These are phyloP conservation scores for Hydraecia micacea DNA, from an alignment of 2,888 invertebrate genomes.

Conservation along the genomic window DNA sequence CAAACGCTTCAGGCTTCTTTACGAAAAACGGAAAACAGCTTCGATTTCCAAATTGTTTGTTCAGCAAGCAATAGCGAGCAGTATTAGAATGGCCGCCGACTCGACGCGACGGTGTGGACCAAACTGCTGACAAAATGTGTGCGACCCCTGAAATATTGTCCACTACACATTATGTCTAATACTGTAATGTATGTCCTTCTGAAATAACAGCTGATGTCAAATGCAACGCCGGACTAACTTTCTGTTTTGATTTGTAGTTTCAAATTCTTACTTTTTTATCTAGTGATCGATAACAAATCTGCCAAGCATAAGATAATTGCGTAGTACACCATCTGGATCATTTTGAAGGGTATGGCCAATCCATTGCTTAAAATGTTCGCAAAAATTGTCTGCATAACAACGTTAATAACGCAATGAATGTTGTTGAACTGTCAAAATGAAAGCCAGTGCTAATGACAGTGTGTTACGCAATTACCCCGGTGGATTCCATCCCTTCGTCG, in stretches of 20 bases:
- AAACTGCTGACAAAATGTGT: slow-evolving; percentile 78
- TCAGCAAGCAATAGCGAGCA: slow-evolving; percentile 48
- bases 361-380: neutral
- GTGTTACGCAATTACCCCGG: neutral
- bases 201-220: slow-evolving; percentile 43
- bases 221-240: neutral
- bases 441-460: neutral
- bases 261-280: neutral
- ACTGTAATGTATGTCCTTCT: slow-evolving; percentile 36
- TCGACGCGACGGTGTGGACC: slow-evolving; percentile 69
- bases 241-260: neutral
- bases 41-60: slow-evolving; percentile 16
- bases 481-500: neutral
- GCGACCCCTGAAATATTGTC: slow-evolving; percentile 74
- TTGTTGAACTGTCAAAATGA: neutral
- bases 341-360: neutral
- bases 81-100: slow-evolving; percentile 63
- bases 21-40: neutral
- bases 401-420: neutral
- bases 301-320: neutral
- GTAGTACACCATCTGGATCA: no score
- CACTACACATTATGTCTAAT: slow-evolving; percentile 67
- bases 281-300: neutral
- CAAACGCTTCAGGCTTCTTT: neutral
- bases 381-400: neutral